A percentile compares a stretch with the other conserved stretches of the same genome.
phyloP scores from a whole-genome alignment of 2,113 vertebrate species.

The Ginglymostoma cirratum region DNA sequence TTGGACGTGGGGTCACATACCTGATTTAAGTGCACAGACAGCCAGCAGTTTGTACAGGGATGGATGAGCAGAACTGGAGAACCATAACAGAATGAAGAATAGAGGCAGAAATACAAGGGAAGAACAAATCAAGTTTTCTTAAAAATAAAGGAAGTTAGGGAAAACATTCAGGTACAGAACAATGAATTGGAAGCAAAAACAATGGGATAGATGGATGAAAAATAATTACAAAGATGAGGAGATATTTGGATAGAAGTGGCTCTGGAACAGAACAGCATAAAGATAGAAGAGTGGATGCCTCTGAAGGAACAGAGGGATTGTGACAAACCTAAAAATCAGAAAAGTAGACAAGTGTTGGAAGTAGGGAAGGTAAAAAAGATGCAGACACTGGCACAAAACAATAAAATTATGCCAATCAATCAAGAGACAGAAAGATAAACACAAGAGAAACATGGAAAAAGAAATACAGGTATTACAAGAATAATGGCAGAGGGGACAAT shows the following conservation, averaged over 20 bases:
- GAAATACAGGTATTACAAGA: not conserved
- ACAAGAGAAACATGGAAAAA: not conserved
- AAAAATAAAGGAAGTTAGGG: not conserved
- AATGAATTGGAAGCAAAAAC: not conserved
- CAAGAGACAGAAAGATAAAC: not conserved
- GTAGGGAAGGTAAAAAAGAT: not conserved
- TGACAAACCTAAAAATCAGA: not conserved
- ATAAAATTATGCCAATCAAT: not conserved
- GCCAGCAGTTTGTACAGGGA: not conserved
- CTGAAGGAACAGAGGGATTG: not conserved
- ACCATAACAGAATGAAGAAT: not conserved
- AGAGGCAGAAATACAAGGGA: slow-evolving; percentile 37
- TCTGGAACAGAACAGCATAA: not conserved
- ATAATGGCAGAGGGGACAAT: not conserved
- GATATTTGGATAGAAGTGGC: not conserved
- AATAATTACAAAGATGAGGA: not conserved
- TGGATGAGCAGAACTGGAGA: slow-evolving; percentile 21
- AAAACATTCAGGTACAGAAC: not conserved
- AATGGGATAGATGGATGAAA: not conserved
- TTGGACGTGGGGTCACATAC: not conserved
- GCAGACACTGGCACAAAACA: not conserved
- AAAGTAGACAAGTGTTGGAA: not conserved
- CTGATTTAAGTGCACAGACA: not conserved
- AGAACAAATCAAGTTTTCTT: slow-evolving; percentile 39
- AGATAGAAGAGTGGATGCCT: not conserved